phyloP scores from a whole-genome alignment of 2,888 invertebrate genomes.

The Ormyrus thymus region DNA sequence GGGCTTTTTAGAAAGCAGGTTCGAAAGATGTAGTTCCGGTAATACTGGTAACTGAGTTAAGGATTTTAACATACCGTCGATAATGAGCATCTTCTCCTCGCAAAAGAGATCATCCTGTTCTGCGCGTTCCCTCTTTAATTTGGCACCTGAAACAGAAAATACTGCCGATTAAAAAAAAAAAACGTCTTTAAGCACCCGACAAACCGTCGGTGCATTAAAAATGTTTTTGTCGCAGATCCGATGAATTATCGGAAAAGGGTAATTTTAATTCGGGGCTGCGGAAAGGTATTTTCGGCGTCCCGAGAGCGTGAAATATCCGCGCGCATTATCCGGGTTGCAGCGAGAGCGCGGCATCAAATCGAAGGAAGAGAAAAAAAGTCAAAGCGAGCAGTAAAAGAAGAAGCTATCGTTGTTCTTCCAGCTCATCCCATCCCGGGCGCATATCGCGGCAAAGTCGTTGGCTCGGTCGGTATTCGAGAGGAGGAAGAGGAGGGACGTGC shows the following conservation, averaged over 20 bases:
- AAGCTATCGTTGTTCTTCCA: no score
- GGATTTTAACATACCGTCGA: constrained; percentile 67
- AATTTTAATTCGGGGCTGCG: neutral
- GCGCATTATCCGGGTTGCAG: neutral
- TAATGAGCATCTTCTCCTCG: constrained; percentile 74
- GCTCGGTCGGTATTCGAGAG: neutral
- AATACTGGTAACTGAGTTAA: neutral
- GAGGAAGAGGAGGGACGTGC: constrained; percentile 6
- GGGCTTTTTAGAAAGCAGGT: no score
- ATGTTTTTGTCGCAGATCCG: neutral
- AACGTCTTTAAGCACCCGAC: neutral
- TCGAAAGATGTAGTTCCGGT: no score
- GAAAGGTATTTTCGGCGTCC: neutral
- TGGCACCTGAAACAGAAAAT: constrained; percentile 66
- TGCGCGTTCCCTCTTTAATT: constrained; percentile 70
- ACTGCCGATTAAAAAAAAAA: neutral
- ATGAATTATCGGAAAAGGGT: neutral
- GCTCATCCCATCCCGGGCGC: no score
- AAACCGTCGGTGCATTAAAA: neutral
- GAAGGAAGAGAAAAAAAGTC: neutral
- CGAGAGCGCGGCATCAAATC: neutral
- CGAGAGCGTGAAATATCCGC: neutral
- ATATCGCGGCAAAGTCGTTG: neutral
- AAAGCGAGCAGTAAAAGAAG: neutral
- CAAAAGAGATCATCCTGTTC: constrained; percentile 73